These are phyloP conservation scores for Prunella himalayana DNA, from an alignment of 2,113 vertebrate species.

Conservation along the genomic window DNA sequence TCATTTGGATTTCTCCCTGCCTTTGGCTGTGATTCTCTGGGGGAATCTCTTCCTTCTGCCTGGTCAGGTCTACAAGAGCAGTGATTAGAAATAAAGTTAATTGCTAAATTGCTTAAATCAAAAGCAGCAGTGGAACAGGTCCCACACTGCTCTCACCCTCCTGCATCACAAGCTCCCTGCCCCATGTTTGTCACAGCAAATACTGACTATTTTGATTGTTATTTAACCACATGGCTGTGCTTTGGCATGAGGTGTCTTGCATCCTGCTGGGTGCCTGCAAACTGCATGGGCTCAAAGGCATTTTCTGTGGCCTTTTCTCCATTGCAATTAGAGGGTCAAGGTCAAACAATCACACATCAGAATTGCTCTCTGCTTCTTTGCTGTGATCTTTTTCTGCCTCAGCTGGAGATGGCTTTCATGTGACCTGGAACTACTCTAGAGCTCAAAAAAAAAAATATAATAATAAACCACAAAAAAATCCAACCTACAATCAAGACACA, in stretches of 20 bases:
- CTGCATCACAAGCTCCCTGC: neutral
- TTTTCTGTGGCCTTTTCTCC: neutral
- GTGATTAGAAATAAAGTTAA: neutral
- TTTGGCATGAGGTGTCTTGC: neutral
- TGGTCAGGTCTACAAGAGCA: neutral
- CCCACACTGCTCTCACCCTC: accelerated
- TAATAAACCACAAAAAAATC: neutral
- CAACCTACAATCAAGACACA: neutral
- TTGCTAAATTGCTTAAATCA: neutral
- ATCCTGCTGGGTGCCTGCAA: neutral
- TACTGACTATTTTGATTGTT: neutral
- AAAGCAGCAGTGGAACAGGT: neutral
- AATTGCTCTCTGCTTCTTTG: neutral
- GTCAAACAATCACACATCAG: neutral
- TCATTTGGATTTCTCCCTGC: neutral
- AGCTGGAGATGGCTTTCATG: neutral
- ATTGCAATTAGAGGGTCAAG: neutral
- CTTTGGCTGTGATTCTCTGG: neutral
- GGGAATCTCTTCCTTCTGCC: neutral
- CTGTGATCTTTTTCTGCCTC: neutral
- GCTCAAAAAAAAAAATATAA: neutral
- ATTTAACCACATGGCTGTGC: neutral
- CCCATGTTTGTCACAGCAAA: neutral
- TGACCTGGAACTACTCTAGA: neutral
- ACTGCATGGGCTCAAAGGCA: neutral